Evolutionary conservation across 2,888 invertebrate genomes (phyloP).

Genomic region (Onthophagus sagittarius): DNA sequence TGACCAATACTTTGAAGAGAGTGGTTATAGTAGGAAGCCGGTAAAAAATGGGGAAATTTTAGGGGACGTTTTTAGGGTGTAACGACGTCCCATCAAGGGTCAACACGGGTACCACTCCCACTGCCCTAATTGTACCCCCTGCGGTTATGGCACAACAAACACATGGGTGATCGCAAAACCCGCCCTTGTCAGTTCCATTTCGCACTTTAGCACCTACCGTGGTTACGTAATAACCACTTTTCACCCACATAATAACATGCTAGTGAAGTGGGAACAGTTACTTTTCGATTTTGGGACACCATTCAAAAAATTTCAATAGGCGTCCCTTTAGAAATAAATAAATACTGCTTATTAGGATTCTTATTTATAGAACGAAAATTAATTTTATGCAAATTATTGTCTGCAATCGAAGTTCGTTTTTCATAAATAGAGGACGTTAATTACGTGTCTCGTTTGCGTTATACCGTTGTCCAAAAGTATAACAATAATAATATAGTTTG

Average conservation of each 20-base stretch:
- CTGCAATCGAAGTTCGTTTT: neutral
- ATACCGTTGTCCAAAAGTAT: neutral
- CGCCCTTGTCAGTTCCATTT: conserved; percentile 26
- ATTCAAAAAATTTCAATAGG: neutral
- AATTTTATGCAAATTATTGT: too few species aligned
- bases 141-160: conserved; percentile 22
- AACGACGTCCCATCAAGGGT: conserved; percentile 23
- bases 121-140: conserved; percentile 33
- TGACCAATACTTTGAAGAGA: neutral
- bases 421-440: neutral
- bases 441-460: neutral
- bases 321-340: too few species aligned
- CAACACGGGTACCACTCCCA: conserved; percentile 28
- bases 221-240: conserved; percentile 29
- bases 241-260: neutral
- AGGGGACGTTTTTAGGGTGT: neutral
- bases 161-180: conserved; percentile 18
- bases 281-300: neutral
- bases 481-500: conserved; percentile 28
- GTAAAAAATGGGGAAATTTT: neutral
- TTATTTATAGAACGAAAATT: too few species aligned
- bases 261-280: neutral
- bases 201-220: conserved; percentile 28
- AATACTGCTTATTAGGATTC: too few species aligned
- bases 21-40: neutral